Conservation (phyloP, 2,888 invertebrate species). For the Papilio demoleus region DNA sequence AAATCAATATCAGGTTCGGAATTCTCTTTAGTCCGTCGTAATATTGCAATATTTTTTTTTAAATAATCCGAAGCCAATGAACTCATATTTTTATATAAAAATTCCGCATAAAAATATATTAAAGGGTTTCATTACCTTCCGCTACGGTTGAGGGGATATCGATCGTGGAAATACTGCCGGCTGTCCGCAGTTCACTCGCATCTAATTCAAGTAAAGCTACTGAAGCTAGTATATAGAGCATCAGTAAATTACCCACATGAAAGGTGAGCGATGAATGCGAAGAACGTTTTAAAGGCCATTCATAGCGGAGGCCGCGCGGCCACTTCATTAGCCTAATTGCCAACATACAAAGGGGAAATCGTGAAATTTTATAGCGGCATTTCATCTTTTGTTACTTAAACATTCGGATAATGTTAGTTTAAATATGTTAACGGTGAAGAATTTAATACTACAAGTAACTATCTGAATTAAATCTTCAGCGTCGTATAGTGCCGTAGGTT, state of each 20-base stretch:
- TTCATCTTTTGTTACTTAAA: constrained; percentile 71
- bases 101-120: constrained; percentile 12
- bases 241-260: constrained; percentile 80
- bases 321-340: constrained; percentile 83
- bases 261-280: constrained; percentile 75
- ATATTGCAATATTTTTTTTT: too few species aligned
- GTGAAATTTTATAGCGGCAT: constrained; percentile 76
- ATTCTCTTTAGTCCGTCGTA: too few species aligned
- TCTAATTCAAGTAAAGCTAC: constrained; percentile 62
- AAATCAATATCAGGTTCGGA: too few species aligned
- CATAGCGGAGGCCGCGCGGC: constrained; percentile 67
- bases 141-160: constrained; percentile 23
- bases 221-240: constrained; percentile 60
- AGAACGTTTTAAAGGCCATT: constrained; percentile 71
- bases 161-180: constrained; percentile 37
- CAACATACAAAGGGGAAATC: constrained; percentile 74
- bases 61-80: neutral
- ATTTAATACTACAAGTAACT: neutral
- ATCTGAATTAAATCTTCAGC: neutral
- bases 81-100: neutral
- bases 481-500: too few species aligned
- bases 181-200: constrained; percentile 43
- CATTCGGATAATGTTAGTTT: constrained; percentile 42
- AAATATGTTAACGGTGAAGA: constrained; percentile 3
- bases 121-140: constrained; percentile 12